phyloP scores from a whole-genome alignment of 2,888 invertebrate genomes.

The Gisinianus flammeolus region DNA sequence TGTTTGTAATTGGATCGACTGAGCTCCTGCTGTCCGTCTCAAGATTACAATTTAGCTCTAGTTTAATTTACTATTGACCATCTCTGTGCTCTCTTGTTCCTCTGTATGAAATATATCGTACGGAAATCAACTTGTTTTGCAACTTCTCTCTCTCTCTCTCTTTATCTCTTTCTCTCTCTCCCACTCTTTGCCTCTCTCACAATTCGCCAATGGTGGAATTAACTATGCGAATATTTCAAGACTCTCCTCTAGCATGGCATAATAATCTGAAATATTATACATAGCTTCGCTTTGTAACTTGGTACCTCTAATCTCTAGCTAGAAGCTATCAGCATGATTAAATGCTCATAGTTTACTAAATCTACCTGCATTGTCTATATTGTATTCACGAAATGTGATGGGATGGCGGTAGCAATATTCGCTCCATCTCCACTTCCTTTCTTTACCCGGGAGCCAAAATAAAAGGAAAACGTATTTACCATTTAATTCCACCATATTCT shows the following conservation, averaged over 20 bases:
- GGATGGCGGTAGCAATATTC: not conserved
- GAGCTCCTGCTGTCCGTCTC: slow-evolving; percentile 5
- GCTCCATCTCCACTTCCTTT: not conserved
- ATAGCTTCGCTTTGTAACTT: not conserved
- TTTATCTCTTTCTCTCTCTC: not conserved
- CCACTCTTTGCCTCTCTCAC: not conserved
- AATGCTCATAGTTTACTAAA: not conserved
- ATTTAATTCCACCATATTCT: too few species aligned
- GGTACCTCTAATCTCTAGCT: not conserved
- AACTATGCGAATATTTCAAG: slow-evolving; percentile 30
- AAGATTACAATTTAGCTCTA: slow-evolving; percentile 24
- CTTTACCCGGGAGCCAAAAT: slow-evolving; percentile 26
- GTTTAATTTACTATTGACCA: slow-evolving; percentile 32
- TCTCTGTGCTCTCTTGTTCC: not conserved
- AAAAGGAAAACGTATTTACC: too few species aligned
- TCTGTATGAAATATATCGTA: slow-evolving; percentile 2
- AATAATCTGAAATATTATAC: too few species aligned
- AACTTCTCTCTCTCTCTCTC: slow-evolving; percentile 18
- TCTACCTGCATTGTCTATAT: not conserved
- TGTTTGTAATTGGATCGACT: not conserved
- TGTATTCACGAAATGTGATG: not conserved
- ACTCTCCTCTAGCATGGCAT: not conserved
- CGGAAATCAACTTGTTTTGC: slow-evolving; percentile 34
- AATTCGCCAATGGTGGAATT: slow-evolving; percentile 25
- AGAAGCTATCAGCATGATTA: not conserved